Evolutionary conservation across 2,797 vertebrate genomes (phyloP), one percentile per base, ranked within the genome.

Genomic region (Pteropus rufus): DNA sequence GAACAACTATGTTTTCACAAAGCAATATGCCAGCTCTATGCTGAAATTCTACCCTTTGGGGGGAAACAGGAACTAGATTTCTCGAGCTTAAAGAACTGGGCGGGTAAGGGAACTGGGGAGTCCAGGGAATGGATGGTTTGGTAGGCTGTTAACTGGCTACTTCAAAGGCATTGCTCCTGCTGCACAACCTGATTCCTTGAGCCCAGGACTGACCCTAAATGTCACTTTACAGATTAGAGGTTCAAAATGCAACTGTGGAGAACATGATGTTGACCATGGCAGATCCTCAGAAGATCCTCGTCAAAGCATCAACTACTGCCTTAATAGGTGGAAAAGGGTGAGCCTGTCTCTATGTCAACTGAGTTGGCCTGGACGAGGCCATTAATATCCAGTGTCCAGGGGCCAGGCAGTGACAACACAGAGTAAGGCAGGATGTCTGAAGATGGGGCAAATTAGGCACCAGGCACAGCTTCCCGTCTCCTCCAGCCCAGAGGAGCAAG

Each of bases 271-370:
- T 41, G 3, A 67, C 8, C 26, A 67, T 70, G 19, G 46, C 9
- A 31, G 64, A 0, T 0, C 49, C 49, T 49, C 49, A 49, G 9
- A 75, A 7, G 19, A 92, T 97, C 12, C 14, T 91, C 0, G 9
- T 70, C 29, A 3, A 24, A 0, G 75, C 88, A 10, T 0, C 0
- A 3, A 19, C 39, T 26, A 75, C 52, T 0, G 46, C 64, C 26
- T 36, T 1, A 65, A 31, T 98, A 26, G 77, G 24, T 11, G 96
- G 88, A 91, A 5, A 95, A 9, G 95, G 95, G 97, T 97, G 49
- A 97, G 97, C 6, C 36, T 52, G 29, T 34, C 79, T 91, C 62
- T 46, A 39, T 10, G 2, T 41, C 73, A 7, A 0, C 69, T 21
- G 4, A 3, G 34, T 69, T 44, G 26, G n/a, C n/a, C 7, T 18